phyloP scores from a whole-genome alignment of 2,888 invertebrate species.

The Heteropelma amictum region DNA sequence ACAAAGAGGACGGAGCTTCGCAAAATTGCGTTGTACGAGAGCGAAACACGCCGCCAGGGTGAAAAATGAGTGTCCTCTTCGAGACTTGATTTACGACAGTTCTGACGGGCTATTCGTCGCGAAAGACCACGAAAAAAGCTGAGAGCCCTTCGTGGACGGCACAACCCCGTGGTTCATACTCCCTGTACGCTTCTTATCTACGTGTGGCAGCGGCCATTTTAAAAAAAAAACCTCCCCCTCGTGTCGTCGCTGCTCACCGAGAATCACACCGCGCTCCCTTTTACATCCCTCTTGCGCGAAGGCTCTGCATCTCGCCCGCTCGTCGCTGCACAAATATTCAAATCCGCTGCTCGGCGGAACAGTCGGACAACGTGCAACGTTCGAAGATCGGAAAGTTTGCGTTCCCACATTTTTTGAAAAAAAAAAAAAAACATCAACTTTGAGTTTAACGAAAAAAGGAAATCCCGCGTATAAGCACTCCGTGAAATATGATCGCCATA shows the following conservation, averaged over 20 bases:
- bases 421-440: not conserved
- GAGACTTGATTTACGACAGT: slow-evolving; percentile 76
- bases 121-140: slow-evolving; percentile 61
- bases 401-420: not conserved
- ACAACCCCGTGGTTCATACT: slow-evolving; percentile 10
- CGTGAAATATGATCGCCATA: too few species aligned
- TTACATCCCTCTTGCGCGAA: slow-evolving; percentile 23
- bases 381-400: not conserved
- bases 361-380: not conserved
- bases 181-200: slow-evolving; percentile 67
- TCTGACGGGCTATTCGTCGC: slow-evolving; percentile 77
- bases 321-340: slow-evolving; percentile 46
- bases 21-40: not conserved
- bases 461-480: too few species aligned
- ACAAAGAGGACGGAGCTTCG: not conserved
- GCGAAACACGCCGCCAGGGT: slow-evolving; percentile 11
- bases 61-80: slow-evolving; percentile 61
- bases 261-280: slow-evolving; percentile 30
- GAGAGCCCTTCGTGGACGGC: slow-evolving; percentile 61
- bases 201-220: slow-evolving; percentile 73
- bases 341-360: slow-evolving; percentile 49
- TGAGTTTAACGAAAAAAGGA: too few species aligned
- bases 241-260: slow-evolving; percentile 29
- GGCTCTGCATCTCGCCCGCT: slow-evolving; percentile 39
- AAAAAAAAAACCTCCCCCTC: slow-evolving; percentile 56